A percentile compares a stretch with the other conserved stretches of the same genome.
phyloP scores from a whole-genome alignment of 2,888 invertebrate genomes.

The Coleophora flavipennella region DNA sequence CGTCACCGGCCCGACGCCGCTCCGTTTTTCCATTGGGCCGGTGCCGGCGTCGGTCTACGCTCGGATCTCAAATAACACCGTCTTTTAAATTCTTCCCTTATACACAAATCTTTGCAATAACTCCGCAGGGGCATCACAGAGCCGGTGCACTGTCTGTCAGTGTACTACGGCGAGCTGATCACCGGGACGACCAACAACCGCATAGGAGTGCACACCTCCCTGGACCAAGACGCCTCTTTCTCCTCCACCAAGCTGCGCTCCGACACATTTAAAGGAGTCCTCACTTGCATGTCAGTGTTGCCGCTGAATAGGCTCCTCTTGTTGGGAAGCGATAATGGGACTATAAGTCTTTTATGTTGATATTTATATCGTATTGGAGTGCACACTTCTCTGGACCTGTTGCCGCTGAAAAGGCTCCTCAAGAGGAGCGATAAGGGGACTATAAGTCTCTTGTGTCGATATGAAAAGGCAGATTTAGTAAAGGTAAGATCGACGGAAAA shows the following conservation, averaged over 20 bases:
- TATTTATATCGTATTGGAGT: constrained; percentile 91
- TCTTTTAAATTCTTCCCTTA: too few species aligned
- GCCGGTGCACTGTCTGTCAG: constrained; percentile 90
- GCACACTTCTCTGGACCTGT: constrained; percentile 81
- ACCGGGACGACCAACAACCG: constrained; percentile 95
- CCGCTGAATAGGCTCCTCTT: constrained; percentile 92
- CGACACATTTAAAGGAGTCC: constrained; percentile 91
- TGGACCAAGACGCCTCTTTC: constrained; percentile 81
- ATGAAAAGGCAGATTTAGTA: too few species aligned
- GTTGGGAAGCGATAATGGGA: constrained; percentile 94
- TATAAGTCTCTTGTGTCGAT: constrained; percentile 84
- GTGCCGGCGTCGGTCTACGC: too few species aligned
- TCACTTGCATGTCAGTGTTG: constrained; percentile 91
- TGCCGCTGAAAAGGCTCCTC: too few species aligned
- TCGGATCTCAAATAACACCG: too few species aligned
- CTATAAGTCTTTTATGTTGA: constrained; percentile 85
- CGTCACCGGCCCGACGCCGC: too few species aligned
- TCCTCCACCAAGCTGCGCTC: constrained; percentile 88
- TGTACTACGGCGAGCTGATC: constrained; percentile 86
- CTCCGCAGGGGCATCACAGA: constrained; percentile 86
- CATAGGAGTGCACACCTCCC: constrained; percentile 86
- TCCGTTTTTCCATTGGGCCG: too few species aligned
- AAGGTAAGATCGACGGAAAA: too few species aligned
- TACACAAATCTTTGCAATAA: too few species aligned
- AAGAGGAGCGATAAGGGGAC: too few species aligned